These are phyloP conservation scores for Amphiprion percula DNA, from an alignment of 2,113 vertebrate genomes.

Conservation along the genomic window DNA sequence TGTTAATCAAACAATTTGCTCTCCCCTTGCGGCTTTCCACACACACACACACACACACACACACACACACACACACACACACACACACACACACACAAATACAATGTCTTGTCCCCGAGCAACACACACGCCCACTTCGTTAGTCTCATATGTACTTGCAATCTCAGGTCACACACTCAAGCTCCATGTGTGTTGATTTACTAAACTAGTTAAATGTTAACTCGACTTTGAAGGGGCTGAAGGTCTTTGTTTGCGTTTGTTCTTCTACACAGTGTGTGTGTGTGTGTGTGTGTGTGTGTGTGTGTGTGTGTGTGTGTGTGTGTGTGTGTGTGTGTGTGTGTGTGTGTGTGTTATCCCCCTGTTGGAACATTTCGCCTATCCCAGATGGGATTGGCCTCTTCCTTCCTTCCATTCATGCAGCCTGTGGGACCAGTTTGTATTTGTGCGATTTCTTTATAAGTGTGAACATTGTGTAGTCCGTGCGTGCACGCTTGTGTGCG, in stretches of 20 bases:
- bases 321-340: constrained; percentile 18
- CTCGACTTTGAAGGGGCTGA: constrained; percentile 61
- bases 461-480: constrained; percentile 37
- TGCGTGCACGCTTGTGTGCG: constrained; percentile 26
- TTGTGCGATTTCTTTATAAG: constrained; percentile 55
- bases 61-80: background rate
- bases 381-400: constrained; percentile 55
- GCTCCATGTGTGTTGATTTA: constrained; percentile 61
- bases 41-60: background rate
- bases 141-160: constrained; percentile 14
- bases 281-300: constrained; percentile 6
- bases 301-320: constrained; percentile 11
- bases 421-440: constrained; percentile 46
- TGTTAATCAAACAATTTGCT: constrained; percentile 56
- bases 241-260: constrained; percentile 63
- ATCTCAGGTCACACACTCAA: constrained; percentile 32
- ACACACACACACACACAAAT: constrained; percentile 20
- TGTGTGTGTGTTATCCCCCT: constrained; percentile 3
- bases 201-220: constrained; percentile 73
- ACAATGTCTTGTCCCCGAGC: background rate
- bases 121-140: constrained; percentile 18
- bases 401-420: constrained; percentile 44
- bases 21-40: constrained; percentile 37
- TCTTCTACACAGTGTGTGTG: constrained; percentile 23
- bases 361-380: constrained; percentile 48